phyloP scores from a whole-genome alignment of 2,888 invertebrate species.

The Torymus auratus region DNA sequence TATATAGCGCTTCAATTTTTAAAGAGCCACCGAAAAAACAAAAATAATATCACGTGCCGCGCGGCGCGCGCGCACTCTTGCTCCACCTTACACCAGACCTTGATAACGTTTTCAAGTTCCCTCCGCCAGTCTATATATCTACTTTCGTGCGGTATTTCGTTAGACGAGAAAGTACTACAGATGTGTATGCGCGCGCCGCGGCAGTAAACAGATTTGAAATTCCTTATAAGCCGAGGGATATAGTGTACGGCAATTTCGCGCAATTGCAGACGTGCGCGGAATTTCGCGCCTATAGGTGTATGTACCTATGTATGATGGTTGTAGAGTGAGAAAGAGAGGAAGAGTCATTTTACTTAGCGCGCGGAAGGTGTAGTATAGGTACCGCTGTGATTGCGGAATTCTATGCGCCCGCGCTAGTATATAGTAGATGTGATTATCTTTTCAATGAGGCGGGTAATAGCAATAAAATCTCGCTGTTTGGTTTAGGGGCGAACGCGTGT shows the following conservation, averaged over 20 bases:
- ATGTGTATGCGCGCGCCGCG: background rate
- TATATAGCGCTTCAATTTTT: background rate
- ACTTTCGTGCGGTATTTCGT: slow-evolving; percentile 21
- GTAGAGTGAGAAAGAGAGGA: slow-evolving; percentile 1
- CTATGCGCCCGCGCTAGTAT: background rate
- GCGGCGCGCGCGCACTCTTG: too few species aligned
- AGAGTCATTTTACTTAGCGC: slow-evolving; percentile 37
- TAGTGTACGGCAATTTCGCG: slow-evolving; percentile 32
- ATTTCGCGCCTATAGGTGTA: slow-evolving; percentile 2
- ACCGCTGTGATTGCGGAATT: background rate
- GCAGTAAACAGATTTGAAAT: slow-evolving; percentile 52
- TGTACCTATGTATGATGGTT: background rate
- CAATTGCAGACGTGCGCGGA: slow-evolving; percentile 21
- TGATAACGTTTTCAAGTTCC: slow-evolving; percentile 46
- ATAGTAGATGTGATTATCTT: background rate
- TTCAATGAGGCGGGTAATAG: background rate
- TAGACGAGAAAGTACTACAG: slow-evolving; percentile 41
- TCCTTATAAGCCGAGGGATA: slow-evolving; percentile 41
- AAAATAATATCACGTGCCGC: too few species aligned
- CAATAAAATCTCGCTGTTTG: background rate
- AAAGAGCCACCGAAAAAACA: too few species aligned
- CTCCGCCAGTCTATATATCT: background rate
- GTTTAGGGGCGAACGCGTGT: background rate
- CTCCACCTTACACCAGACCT: slow-evolving; percentile 10
- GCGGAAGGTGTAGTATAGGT: too few species aligned